Percentiles rank a stretch among this genome's conserved stretches.
These are phyloP conservation scores for Holothuria scabra DNA, from an alignment of 53 echinoderm and acorn worm species.

Conservation along the genomic window DNA sequence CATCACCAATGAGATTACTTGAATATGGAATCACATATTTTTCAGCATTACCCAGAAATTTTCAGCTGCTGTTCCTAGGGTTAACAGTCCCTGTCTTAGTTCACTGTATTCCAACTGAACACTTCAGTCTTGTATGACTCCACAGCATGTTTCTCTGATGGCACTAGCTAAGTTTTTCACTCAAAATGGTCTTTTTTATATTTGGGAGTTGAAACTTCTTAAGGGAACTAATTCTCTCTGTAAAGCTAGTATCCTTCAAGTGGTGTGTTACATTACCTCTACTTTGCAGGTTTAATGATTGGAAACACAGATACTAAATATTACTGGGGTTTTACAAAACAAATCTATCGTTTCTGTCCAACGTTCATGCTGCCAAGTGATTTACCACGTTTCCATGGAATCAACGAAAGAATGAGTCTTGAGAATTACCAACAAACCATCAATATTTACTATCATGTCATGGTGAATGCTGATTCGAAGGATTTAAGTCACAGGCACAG, in stretches of 20 bases:
- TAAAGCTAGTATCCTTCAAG: not conserved
- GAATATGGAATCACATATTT: too few species aligned
- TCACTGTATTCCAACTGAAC: too few species aligned
- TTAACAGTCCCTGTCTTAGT: too few species aligned
- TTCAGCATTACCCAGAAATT: too few species aligned
- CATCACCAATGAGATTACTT: too few species aligned
- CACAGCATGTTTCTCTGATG: too few species aligned
- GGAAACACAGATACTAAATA: slow-evolving; percentile 88
- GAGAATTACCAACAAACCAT: slow-evolving; percentile 74
- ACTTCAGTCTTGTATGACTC: too few species aligned
- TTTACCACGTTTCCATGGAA: slow-evolving; percentile 80
- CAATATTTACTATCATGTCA: slow-evolving; percentile 81
- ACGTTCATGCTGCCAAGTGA: slow-evolving; percentile 68
- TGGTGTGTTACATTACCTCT: not conserved
- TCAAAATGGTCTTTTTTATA: too few species aligned
- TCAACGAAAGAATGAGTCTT: slow-evolving; percentile 87
- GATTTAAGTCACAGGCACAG: slow-evolving; percentile 11
- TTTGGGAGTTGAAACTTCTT: too few species aligned
- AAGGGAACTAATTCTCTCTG: too few species aligned
- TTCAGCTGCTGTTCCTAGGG: too few species aligned
- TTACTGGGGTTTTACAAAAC: slow-evolving; percentile 68
- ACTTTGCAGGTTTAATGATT: slow-evolving; percentile 66
- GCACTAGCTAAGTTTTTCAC: too few species aligned
- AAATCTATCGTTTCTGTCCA: slow-evolving; percentile 87
- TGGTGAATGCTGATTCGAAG: slow-evolving; percentile 79